A percentile compares a stretch with the other conserved stretches of the same genome.
Evolutionary conservation across 2,888 invertebrate species (phyloP).

Genomic region (Oxycera nigricornis): DNA sequence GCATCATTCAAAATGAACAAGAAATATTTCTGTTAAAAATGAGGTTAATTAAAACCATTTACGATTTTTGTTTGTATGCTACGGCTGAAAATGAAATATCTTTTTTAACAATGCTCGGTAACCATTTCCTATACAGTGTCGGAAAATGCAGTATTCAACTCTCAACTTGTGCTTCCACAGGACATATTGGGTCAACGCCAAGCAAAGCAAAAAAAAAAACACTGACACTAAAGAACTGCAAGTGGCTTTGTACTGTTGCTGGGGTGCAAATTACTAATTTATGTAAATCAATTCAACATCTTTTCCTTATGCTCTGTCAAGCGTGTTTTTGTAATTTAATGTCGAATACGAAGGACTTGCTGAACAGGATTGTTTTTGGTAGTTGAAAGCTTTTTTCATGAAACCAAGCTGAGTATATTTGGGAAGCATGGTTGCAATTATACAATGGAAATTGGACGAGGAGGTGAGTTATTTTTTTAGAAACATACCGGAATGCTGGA

Average conservation of each 20-base stretch:
- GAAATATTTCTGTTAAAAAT: not conserved
- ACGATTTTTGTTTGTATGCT: not conserved
- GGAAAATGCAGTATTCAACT: not conserved
- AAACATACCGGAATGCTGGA: no score
- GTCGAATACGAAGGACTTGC: no score
- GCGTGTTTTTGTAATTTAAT: not conserved
- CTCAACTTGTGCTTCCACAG: not conserved
- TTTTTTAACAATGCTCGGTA: not conserved
- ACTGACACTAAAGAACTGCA: not conserved
- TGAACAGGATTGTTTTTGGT: no score
- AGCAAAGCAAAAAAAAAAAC: not conserved
- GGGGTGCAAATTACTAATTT: slow-evolving; percentile 30
- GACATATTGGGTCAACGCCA: not conserved
- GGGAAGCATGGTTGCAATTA: no score
- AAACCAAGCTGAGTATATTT: no score
- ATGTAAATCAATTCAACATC: slow-evolving; percentile 37
- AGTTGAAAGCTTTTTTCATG: no score
- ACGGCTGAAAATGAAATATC: not conserved
- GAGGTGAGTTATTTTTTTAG: no score
- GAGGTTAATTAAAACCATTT: slow-evolving; percentile 31
- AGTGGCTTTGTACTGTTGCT: slow-evolving; percentile 3
- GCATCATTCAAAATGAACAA: not conserved
- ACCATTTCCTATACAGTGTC: not conserved
- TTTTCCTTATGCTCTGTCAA: not conserved
- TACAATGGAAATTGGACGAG: no score